Evolutionary conservation across 2,888 invertebrate genomes (phyloP).

Genomic region (Hedya salicella): DNA sequence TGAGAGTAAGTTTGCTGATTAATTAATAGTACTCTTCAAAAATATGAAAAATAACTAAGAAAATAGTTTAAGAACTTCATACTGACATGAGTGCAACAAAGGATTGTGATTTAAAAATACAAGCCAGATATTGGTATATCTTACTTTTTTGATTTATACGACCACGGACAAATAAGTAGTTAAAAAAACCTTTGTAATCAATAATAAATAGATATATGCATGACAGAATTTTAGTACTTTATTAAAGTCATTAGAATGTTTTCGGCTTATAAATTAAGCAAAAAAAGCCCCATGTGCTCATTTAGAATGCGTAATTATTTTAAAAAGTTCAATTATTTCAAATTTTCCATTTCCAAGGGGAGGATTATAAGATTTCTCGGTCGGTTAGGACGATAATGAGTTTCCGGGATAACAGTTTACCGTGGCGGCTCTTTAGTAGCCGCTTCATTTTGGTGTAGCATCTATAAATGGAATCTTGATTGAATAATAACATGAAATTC

Average conservation of each 20-base stretch:
- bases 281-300: constrained; percentile 57
- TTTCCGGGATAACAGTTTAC: constrained; percentile 78
- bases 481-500: constrained; percentile 46
- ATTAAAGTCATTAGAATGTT: constrained; percentile 37
- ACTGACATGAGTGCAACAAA: too few relatives aligned
- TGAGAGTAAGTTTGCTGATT: neutral
- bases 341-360: constrained; percentile 77
- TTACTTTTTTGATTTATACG: too few relatives aligned
- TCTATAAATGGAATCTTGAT: constrained; percentile 61
- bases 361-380: constrained; percentile 80
- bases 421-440: constrained; percentile 65
- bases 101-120: too few relatives aligned
- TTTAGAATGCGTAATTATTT: constrained; percentile 62
- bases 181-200: too few relatives aligned
- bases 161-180: too few relatives aligned
- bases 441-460: constrained; percentile 64
- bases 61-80: too few relatives aligned
- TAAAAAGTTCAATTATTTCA: constrained; percentile 79
- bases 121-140: too few relatives aligned
- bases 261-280: constrained; percentile 30
- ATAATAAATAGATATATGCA: neutral
- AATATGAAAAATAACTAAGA: too few relatives aligned
- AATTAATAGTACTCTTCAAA: too few relatives aligned
- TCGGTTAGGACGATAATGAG: constrained; percentile 79
- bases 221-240: neutral